Conservation (phyloP, 2,797 vertebrate species). For the Phrynocephalus vlangalii region DNA sequence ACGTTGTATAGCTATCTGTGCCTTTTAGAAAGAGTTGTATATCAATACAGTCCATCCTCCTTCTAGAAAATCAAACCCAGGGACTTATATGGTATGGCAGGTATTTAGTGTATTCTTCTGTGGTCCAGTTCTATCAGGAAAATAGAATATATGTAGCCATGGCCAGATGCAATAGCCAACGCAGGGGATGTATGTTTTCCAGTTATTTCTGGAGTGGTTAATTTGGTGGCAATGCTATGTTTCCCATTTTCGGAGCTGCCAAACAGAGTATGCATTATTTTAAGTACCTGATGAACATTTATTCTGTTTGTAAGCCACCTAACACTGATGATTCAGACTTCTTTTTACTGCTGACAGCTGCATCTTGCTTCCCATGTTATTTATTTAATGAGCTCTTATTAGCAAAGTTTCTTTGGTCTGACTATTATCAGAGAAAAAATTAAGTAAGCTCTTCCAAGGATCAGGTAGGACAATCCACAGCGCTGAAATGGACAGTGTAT, state of each 20-base stretch:
- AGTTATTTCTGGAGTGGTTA: conserved; percentile 23
- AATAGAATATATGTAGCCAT: neutral
- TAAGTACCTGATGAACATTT: conserved; percentile 36
- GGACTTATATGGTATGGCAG: neutral
- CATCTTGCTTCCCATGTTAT: conserved; percentile 8
- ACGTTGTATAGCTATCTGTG: neutral
- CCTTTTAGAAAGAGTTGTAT: neutral
- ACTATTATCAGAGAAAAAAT: conserved; percentile 39
- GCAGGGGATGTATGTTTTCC: neutral
- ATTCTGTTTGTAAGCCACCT: conserved; percentile 33
- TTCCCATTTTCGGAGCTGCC: neutral
- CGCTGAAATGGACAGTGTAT: conserved; percentile 29
- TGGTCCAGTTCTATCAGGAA: neutral
- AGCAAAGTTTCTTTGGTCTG: conserved; percentile 59
- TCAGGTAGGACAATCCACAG: conserved; percentile 3
- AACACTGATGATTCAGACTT: conserved; percentile 29
- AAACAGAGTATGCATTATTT: conserved; percentile 42
- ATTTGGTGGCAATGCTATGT: conserved; percentile 35
- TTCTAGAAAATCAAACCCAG: neutral
- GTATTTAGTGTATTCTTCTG: neutral
- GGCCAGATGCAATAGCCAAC: neutral
- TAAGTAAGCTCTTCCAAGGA: conserved; percentile 32
- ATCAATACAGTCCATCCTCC: neutral
- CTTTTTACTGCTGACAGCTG: conserved; percentile 60
- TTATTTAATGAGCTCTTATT: conserved; percentile 50